A percentile compares a stretch with the other conserved stretches of the same genome.
Conservation (phyloP, 2,888 invertebrate species). For the Aphrophora alni region DNA sequence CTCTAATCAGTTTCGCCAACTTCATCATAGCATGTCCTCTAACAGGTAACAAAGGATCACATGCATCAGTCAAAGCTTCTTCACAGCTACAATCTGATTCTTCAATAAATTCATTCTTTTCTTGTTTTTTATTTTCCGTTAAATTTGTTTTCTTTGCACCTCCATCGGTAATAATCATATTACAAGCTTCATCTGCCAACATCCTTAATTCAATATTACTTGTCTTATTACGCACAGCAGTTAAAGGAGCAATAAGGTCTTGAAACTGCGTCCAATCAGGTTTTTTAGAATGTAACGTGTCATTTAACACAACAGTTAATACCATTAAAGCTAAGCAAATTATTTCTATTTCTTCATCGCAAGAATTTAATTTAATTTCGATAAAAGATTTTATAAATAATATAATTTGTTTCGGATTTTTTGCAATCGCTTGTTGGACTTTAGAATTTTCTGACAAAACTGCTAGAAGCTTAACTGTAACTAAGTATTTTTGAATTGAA, state of each 20-base stretch:
- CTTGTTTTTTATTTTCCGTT: constrained; percentile 43
- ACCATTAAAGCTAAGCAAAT: constrained; percentile 57
- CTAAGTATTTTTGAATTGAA: constrained; percentile 52
- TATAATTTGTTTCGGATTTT: constrained; percentile 56
- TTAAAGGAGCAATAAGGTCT: constrained; percentile 54
- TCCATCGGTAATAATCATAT: constrained; percentile 54
- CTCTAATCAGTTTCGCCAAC: constrained; percentile 73
- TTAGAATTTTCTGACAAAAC: constrained; percentile 54
- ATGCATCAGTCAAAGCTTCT: constrained; percentile 70
- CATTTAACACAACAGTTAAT: constrained; percentile 55
- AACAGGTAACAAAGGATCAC: constrained; percentile 76
- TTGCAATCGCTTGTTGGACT: constrained; percentile 55
- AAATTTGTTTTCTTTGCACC: constrained; percentile 36
- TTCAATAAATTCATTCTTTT: constrained; percentile 40
- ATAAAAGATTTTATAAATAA: constrained; percentile 56
- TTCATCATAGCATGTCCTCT: constrained; percentile 80
- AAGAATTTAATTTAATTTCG: constrained; percentile 46
- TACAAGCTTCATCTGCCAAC: constrained; percentile 54
- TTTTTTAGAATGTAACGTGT: constrained; percentile 47
- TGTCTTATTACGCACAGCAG: constrained; percentile 47
- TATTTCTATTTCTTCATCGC: constrained; percentile 51
- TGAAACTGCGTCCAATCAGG: constrained; percentile 54
- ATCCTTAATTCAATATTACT: constrained; percentile 50
- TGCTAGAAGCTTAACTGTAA: constrained; percentile 55
- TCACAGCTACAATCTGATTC: constrained; percentile 60